A percentile compares a stretch with the other conserved stretches of the same genome.
phyloP scores from a whole-genome alignment of 2,113 vertebrate species.

The Epinephelus cyanopodus region DNA sequence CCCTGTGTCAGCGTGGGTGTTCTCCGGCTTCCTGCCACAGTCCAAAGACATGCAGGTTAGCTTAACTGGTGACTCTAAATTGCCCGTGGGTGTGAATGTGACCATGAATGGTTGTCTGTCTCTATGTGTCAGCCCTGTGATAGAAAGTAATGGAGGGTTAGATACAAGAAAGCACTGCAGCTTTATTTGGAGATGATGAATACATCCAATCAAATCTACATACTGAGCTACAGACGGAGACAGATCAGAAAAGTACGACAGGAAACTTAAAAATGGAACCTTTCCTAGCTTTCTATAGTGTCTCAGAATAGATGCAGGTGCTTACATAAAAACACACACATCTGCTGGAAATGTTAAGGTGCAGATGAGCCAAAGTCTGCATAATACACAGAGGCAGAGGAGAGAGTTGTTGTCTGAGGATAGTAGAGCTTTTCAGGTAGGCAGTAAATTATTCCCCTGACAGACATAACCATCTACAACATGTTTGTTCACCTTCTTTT shows the following conservation, averaged over 20 bases:
- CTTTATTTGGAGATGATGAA: neutral
- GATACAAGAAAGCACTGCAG: neutral
- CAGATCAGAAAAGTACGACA: neutral
- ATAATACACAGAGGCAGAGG: neutral
- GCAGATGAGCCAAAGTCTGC: conserved; percentile 12
- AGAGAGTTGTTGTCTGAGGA: neutral
- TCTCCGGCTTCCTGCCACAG: no score
- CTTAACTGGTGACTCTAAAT: no score
- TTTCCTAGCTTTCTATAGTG: neutral
- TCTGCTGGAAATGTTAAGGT: conserved; percentile 21
- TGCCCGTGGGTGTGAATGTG: no score
- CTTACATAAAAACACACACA: conserved; percentile 10
- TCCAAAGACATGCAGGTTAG: no score
- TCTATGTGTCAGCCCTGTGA: no score
- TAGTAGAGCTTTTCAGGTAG: neutral
- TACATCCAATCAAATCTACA: neutral
- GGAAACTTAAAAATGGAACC: neutral
- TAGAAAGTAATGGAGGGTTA: neutral
- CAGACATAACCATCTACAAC: conserved; percentile 18
- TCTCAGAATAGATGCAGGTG: conserved; percentile 23
- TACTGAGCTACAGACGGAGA: neutral
- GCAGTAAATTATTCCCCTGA: conserved; percentile 35
- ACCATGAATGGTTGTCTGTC: no score
- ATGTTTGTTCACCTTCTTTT: conserved; percentile 30
- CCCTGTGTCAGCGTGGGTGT: no score